Base-by-base conservation (phyloP, 2,888 invertebrate species). In the Dermolepida albohirtum region DNA sequence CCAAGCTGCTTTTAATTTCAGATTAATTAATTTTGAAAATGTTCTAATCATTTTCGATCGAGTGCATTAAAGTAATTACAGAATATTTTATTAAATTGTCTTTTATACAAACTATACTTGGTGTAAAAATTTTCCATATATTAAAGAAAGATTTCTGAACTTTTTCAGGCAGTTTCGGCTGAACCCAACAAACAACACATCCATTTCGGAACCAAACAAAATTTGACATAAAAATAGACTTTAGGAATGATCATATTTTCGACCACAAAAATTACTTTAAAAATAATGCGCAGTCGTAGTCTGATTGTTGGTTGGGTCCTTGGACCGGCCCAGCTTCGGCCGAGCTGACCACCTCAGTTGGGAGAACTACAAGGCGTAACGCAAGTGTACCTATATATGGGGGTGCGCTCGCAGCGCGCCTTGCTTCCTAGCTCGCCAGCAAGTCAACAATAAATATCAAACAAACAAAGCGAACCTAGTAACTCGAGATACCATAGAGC, bases 281-380 rank as follows among this genome's bases (percentile, higher is more conserved):
- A 41, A 41, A 17, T 7, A 22, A 14, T 12, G 14, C 27, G 12
- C 12, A 44, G 8, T 6, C 7, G 14, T 47, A 16, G 47, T 16
- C 59, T 47, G 55, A 55, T 55, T 41, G 54, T 66, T 66, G 66
- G 66, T 66, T 34, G 57, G 14, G 47, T 55, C 57, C 57, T 66
- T 66, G 66, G 49, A 17, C 55, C 16, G 55, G 55, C 55, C 57
- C 22, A 34, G 57, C 66, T 57, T 5, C 57, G 40, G 66, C 57
- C 55, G 66, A 55, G 57, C 40, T 39, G 29, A 47, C 55, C 65
- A 65, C 17, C 65, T 57, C 49, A 49, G 66, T 66, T 66, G 66
- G 66, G 39, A 54, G 55, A 43, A 44, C 55, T 40, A 14, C 34
- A 34, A 17, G 40, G 47, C 6, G 44, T 34, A 10, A 14, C 1